Percentiles rank a stretch among this genome's conserved stretches.
Evolutionary conservation across 2,797 vertebrate species (phyloP).

Genomic region (Rhinogobio ventralis): DNA sequence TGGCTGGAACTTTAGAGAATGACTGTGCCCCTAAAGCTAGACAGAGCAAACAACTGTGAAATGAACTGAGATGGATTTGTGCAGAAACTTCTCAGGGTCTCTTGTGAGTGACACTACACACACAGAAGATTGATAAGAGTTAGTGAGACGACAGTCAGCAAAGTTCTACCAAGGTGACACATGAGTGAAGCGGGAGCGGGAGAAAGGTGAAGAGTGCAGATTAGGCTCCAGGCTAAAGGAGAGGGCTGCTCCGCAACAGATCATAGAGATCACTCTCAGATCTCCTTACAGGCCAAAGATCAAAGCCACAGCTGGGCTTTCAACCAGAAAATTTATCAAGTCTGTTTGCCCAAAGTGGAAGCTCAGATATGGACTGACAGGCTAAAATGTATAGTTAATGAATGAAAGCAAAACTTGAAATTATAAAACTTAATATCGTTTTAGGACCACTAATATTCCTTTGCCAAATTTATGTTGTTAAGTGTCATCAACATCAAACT

Average conservation of each 20-base stretch:
- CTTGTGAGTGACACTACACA: neutral
- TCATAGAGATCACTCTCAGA: conserved; percentile 52
- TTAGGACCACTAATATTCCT: no score
- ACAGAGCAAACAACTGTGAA: conserved; percentile 20
- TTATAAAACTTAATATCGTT: neutral
- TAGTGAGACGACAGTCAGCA: conserved; percentile 7
- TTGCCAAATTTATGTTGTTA: neutral
- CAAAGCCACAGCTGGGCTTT: conserved; percentile 52
- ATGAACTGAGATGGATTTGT: neutral
- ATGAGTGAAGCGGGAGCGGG: neutral
- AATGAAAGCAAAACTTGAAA: neutral
- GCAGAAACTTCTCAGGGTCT: neutral
- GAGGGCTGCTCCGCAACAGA: conserved; percentile 36
- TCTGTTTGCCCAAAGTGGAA: conserved; percentile 35
- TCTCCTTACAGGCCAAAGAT: conserved; percentile 46
- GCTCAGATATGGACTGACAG: neutral
- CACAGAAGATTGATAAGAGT: conserved; percentile 26
- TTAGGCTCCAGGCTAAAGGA: conserved; percentile 42
- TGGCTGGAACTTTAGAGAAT: neutral
- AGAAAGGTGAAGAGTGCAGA: conserved; percentile 51
- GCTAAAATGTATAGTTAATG: conserved; percentile 2
- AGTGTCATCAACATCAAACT: neutral
- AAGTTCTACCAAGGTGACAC: conserved; percentile 14
- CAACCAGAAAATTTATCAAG: conserved; percentile 38
- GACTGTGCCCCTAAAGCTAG: neutral